Percentiles rank a stretch among this genome's conserved stretches.
These are phyloP conservation scores for Aspidiotus destructor DNA, from an alignment of 2,888 invertebrate genomes.

Conservation along the genomic window DNA sequence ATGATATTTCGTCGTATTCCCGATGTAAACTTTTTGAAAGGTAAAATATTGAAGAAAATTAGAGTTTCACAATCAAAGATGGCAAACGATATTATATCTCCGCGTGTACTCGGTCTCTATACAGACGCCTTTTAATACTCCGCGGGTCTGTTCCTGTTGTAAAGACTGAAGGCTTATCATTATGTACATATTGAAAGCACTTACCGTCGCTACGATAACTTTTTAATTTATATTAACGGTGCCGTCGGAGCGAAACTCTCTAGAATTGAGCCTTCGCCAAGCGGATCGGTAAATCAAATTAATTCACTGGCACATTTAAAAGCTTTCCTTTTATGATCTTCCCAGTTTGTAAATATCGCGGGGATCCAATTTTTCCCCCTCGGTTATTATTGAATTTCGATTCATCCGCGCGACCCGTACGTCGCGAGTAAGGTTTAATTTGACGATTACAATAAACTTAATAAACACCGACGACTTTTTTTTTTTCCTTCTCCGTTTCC, in stretches of 20 bases:
- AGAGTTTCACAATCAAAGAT: not conserved
- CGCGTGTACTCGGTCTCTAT: not conserved
- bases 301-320: conserved; percentile 4
- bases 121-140: not conserved
- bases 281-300: conserved; percentile 2
- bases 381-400: no score
- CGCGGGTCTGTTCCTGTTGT: no score
- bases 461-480: no score
- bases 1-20: not conserved
- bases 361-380: not conserved
- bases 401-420: no score
- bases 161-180: not conserved
- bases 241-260: not conserved
- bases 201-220: not conserved
- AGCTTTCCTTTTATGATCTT: conserved; percentile 4
- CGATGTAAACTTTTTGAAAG: conserved; percentile 2
- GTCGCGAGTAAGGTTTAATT: no score
- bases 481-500: no score
- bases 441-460: no score
- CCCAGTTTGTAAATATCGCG: conserved; percentile 4
- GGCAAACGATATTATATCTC: not conserved
- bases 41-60: conserved; percentile 2
- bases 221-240: conserved; percentile 4
- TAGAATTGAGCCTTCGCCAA: not conserved
- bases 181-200: conserved; percentile 4